These are phyloP conservation scores for Prionace glauca DNA, from an alignment of 2,797 vertebrate species.

Conservation along the genomic window DNA sequence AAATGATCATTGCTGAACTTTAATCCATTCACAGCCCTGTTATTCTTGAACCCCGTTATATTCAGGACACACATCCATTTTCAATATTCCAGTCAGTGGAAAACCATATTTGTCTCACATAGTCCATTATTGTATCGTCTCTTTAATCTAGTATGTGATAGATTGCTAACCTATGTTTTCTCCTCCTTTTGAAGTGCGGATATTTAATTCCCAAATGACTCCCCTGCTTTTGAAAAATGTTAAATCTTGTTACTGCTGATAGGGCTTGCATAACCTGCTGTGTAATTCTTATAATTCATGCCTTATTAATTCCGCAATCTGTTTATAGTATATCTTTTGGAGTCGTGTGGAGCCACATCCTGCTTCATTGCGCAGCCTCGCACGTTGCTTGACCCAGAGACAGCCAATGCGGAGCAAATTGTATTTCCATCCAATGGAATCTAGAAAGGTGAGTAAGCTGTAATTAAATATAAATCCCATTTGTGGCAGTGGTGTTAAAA, in stretches of 20 bases:
- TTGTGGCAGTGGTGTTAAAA: not conserved
- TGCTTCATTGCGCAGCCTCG: not conserved
- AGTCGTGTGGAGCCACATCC: not conserved
- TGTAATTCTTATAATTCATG: not conserved
- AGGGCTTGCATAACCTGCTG: not conserved
- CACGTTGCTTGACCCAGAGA: not conserved
- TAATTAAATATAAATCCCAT: not conserved
- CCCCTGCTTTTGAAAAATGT: not conserved
- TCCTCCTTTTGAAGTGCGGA: slow-evolving; percentile 21
- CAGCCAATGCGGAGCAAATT: not conserved
- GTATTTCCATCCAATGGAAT: not conserved
- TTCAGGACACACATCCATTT: not conserved
- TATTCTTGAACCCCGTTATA: not conserved
- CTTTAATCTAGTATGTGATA: not conserved
- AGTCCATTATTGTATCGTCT: not conserved
- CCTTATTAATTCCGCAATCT: slow-evolving; percentile 13
- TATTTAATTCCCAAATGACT: slow-evolving; percentile 20
- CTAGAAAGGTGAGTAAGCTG: not conserved
- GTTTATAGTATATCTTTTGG: not conserved
- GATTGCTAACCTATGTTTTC: not conserved
- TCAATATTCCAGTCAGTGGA: not conserved
- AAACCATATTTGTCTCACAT: not conserved
- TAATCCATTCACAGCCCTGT: not conserved
- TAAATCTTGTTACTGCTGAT: not conserved
- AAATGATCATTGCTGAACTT: not conserved